Conservation (phyloP, 2,888 invertebrate species). For the Tyria jacobaeae region DNA sequence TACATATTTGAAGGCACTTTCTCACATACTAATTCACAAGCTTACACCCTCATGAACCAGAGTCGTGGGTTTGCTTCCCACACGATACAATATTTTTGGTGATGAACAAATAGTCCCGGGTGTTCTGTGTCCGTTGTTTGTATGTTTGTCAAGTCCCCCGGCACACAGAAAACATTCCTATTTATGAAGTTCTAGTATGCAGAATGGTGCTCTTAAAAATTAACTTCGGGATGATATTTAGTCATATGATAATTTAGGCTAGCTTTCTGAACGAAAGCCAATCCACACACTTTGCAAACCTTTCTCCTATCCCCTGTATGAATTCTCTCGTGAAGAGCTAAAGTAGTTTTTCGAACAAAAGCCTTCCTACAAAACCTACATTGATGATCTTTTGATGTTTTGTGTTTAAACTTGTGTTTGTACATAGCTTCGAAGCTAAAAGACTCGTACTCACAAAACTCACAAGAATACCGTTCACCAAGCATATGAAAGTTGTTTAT, state of each 20-base stretch:
- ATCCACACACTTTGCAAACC: constrained; percentile 70
- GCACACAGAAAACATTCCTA: no score
- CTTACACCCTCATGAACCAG: no score
- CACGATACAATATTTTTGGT: no score
- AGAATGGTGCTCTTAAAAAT: constrained; percentile 44
- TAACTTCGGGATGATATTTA: constrained; percentile 77
- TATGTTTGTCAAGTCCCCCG: no score
- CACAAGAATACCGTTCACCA: constrained; percentile 69
- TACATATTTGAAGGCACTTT: neutral
- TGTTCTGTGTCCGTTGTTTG: no score
- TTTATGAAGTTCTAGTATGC: no score
- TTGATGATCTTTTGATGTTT: constrained; percentile 72
- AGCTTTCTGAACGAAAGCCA: constrained; percentile 80
- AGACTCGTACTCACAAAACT: constrained; percentile 71
- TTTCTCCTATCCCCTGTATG: constrained; percentile 76
- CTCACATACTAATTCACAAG: neutral
- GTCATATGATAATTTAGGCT: constrained; percentile 80
- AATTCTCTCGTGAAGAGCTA: constrained; percentile 71
- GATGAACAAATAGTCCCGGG: no score
- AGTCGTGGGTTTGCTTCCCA: no score
- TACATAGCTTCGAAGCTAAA: constrained; percentile 66
- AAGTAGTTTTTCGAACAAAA: constrained; percentile 69
- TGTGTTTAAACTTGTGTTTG: constrained; percentile 77
- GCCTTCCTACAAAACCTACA: constrained; percentile 79
- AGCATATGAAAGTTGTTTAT: constrained; percentile 75